Evolutionary conservation across 2,888 invertebrate species (phyloP), one percentile per base, ranked within the genome.

Genomic region (Plebejus melissa): DNA sequence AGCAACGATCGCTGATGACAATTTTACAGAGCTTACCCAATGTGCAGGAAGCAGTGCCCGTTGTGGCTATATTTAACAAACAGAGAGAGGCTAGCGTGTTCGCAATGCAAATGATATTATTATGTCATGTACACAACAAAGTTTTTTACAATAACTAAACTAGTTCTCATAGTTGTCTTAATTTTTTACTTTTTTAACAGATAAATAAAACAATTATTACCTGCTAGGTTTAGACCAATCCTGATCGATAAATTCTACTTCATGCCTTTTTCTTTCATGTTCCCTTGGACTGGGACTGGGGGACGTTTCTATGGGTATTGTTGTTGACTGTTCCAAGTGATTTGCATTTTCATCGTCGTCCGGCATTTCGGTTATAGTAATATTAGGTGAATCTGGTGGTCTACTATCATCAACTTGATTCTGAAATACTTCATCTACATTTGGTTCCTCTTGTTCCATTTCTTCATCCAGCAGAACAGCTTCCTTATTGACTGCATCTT

Each of bases 211-310:
- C 79, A 50, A n/a, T 58, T 82, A 84, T 82, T 91, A 93, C 93
- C 93, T 93, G 91, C 84, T 90, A 79, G 89, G 90, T 89, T 89
- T 93, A 87, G 93, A 93, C 93, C 93, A 93, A 86, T 89, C 88
- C 82, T 82, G 84, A 75, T 86, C 85, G 76, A 81, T 80, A 79
- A 85, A 85, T 81, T 86, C 86, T 74, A 82, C 83, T 77, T 88
- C 83, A 76, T 83, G 87, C 77, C 80, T 82, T 80, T 87, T 87
- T 79, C 83, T 82, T 75, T 80, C 80, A 77, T 79, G 82, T 77
- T 86, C 86, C 76, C 85, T 85, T 76, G 91, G 91, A 80, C 89
- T 90, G 36, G 91, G 93, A 79, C 88, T 91, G 6, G 93, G 93
- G 58, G 93, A 93, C 58, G 88, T 85, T 82, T 91, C 92, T 54